These are phyloP conservation scores for Zoanthus gigantus DNA, from an alignment of 92 coral and sea anemone species.

Conservation along the genomic window DNA sequence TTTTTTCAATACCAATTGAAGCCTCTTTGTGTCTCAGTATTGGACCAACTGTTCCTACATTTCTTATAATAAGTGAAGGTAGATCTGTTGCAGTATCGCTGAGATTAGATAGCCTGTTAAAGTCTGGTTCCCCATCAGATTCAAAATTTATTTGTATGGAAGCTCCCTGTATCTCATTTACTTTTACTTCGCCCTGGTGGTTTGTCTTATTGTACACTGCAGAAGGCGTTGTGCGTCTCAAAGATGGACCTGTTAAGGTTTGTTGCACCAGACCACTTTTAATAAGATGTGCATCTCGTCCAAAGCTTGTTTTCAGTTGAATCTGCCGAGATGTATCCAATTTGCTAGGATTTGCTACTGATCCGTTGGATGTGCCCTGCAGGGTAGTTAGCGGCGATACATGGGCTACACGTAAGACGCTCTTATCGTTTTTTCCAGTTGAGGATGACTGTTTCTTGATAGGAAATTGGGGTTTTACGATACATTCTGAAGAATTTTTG, in stretches of 20 bases:
- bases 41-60: not conserved
- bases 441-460: not conserved
- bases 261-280: conserved; percentile 69
- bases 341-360: not conserved
- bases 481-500: not conserved
- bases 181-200: not conserved
- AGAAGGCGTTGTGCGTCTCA: not conserved
- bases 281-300: conserved; percentile 14
- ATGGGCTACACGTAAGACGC: not conserved
- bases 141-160: not conserved
- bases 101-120: not conserved
- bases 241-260: conserved; percentile 22
- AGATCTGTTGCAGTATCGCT: not conserved
- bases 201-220: not conserved
- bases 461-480: conserved; percentile 2
- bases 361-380: not conserved
- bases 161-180: not conserved
- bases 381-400: conserved; percentile 20
- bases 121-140: not conserved
- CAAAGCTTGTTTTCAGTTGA: not conserved
- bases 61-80: conserved; percentile 25
- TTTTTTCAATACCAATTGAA: not conserved
- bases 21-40: not conserved
- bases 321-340: not conserved
- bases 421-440: not conserved